Evolutionary conservation across 2,888 invertebrate genomes (phyloP), one percentile per base, ranked within the genome.

Genomic region (Oasisia sp.): DNA sequence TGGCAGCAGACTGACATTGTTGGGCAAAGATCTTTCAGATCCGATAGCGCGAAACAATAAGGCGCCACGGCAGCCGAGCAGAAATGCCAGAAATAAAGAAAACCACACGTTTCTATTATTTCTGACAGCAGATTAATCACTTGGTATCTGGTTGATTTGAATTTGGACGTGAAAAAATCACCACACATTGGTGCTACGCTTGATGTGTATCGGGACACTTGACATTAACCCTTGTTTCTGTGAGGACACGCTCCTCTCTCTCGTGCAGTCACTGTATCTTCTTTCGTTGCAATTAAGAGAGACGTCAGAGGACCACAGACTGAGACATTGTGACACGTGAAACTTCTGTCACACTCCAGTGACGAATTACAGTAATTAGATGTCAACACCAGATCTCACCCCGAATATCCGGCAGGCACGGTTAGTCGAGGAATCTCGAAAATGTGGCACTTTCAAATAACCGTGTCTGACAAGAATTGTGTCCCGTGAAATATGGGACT

Each of bases 31-130:
- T 74, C 74, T 74, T 74, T 74, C 74, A 1, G 74, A 74, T 74
- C 74, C n/a, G 74, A 74, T 74, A 74, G 74, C 27, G 19, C 27
- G 27, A 74, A 74, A 74, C 74, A 74, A 74, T 74, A 74, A 74
- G 74, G 74, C 74, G 74, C 74, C 74, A 74, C 74, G 27, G 27
- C 74, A 74, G 74, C 74, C 27, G 74, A 74, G 74, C 74, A 74
- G 74, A 74, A 74, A n/a, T 74, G 74, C 74, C 74, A 27, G 27
- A 74, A 74, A 74, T 74, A 74, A 74, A 74, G 74, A 74, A 74
- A 74, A 74, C 74, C 74, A 74, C 74, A 74, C 74, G 74, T 74
- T 74, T 74, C 74, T 74, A 74, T 74, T 74, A 74, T 74, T 74
- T 74, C 74, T 74, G 74, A 74, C 74, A 74, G 74, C n/a, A n/a